A percentile compares a stretch with the other conserved stretches of the same genome.
Conservation (phyloP, 37 sponge, comb jelly and placozoan species). For the Agelas oroides region DNA sequence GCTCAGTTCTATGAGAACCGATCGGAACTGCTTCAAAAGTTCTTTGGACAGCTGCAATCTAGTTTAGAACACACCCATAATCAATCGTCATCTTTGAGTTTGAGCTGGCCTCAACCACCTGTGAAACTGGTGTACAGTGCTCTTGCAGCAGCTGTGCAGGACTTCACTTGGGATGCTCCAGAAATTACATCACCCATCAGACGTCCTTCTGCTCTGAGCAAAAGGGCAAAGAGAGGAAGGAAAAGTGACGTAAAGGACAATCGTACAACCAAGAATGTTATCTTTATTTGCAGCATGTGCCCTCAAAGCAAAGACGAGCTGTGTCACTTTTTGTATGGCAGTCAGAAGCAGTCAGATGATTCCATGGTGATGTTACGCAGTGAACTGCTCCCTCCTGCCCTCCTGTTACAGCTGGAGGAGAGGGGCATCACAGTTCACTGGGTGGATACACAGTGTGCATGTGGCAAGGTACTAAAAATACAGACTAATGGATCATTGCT, state of each 20-base stretch:
- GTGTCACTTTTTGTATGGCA: slow-evolving; percentile 18
- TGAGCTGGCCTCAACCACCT: neutral
- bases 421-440: slow-evolving; percentile 31
- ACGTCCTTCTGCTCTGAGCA: no score
- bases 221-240: no score
- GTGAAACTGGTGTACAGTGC: slow-evolving; percentile 30
- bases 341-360: neutral
- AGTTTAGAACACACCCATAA: neutral
- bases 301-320: slow-evolving; percentile 29
- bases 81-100: no score
- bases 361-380: neutral
- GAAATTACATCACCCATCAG: slow-evolving; percentile 49
- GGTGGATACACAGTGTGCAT: neutral
- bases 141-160: slow-evolving; percentile 48
- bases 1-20: slow-evolving; percentile 34
- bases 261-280: neutral
- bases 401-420: slow-evolving; percentile 20
- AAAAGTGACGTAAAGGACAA: neutral
- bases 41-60: neutral
- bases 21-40: slow-evolving; percentile 30
- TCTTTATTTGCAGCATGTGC: slow-evolving; percentile 39
- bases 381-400: slow-evolving; percentile 26
- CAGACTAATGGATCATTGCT: no score
- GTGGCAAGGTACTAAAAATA: neutral
- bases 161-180: slow-evolving; percentile 73